Conservation (phyloP, 2,888 invertebrate species). For the Ormyrus rosae region DNA sequence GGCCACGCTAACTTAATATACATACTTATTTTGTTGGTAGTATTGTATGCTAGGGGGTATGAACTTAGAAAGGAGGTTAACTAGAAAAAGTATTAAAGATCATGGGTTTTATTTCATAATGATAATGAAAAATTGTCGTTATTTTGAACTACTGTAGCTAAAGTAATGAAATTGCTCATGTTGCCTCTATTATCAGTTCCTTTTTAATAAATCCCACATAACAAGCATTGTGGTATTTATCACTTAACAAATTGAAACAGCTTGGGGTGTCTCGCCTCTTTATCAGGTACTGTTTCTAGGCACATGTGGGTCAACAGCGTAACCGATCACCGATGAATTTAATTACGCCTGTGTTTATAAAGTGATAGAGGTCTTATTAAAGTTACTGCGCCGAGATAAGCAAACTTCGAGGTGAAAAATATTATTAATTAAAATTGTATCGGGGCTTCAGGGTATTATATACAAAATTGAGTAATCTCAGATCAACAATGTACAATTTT, state of each 20-base stretch:
- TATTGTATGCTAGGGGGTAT: too few relatives aligned
- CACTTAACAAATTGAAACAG: constrained; percentile 43
- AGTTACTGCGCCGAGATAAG: constrained; percentile 26
- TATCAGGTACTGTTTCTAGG: constrained; percentile 10
- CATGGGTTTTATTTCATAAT: too few relatives aligned
- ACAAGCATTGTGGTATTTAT: constrained; percentile 19
- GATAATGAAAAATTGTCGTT: too few relatives aligned
- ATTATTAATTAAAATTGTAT: constrained; percentile 10
- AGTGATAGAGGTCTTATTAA: constrained; percentile 33
- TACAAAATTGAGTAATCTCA: too few relatives aligned
- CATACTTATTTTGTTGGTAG: too few relatives aligned
- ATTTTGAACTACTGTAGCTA: too few relatives aligned
- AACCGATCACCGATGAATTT: constrained; percentile 34
- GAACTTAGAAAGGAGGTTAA: too few relatives aligned
- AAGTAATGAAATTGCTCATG: too few relatives aligned
- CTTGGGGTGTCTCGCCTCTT: constrained; percentile 3
- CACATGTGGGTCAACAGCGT: constrained; percentile 36
- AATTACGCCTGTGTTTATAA: constrained; percentile 44
- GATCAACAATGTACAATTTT: too few relatives aligned
- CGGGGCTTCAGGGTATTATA: neutral
- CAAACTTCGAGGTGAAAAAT: neutral
- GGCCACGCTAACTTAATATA: too few relatives aligned
- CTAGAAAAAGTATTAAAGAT: too few relatives aligned
- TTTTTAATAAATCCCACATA: constrained; percentile 41
- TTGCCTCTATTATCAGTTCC: neutral